These are phyloP conservation scores for Amphipyra berbera DNA, from an alignment of 2,888 invertebrate species.

Conservation along the genomic window DNA sequence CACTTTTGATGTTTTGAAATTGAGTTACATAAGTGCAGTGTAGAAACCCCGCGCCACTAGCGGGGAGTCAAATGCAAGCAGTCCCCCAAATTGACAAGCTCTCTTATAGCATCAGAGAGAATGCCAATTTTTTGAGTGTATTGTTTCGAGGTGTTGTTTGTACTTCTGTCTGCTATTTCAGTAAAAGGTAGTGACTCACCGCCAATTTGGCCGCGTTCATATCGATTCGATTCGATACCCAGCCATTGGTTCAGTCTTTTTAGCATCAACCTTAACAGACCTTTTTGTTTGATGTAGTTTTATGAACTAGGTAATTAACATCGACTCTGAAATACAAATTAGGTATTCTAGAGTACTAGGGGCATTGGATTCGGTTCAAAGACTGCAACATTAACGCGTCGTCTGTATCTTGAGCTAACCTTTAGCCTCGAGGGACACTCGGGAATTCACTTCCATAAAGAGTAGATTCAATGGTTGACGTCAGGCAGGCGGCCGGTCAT, in stretches of 20 bases:
- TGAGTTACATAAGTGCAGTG: no score
- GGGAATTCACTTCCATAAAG: constrained; percentile 15
- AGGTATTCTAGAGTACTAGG: not conserved
- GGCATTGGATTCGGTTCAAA: constrained; percentile 24
- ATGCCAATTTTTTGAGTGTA: constrained; percentile 20
- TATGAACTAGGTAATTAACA: not conserved
- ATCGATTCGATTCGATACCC: constrained; percentile 9
- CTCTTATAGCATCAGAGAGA: not conserved
- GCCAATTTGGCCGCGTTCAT: constrained; percentile 21
- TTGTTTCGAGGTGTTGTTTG: constrained; percentile 16
- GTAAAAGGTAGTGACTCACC: constrained; percentile 1
- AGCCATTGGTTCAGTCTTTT: constrained; percentile 10
- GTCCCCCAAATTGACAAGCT: constrained; percentile 9
- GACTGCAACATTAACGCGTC: constrained; percentile 34
- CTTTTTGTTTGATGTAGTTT: not conserved
- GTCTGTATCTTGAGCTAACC: constrained; percentile 21
- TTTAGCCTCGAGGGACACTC: constrained; percentile 12
- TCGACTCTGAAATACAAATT: constrained; percentile 3
- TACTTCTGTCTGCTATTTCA: constrained; percentile 18
- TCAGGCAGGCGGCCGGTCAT: no score
- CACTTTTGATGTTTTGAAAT: no score
- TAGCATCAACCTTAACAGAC: not conserved
- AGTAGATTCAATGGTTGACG: no score
- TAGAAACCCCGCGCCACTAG: no score
- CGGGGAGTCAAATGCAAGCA: not conserved